These are phyloP conservation scores for Echinometra lucunter DNA, from an alignment of 53 echinoderm and acorn worm species.

Conservation along the genomic window DNA sequence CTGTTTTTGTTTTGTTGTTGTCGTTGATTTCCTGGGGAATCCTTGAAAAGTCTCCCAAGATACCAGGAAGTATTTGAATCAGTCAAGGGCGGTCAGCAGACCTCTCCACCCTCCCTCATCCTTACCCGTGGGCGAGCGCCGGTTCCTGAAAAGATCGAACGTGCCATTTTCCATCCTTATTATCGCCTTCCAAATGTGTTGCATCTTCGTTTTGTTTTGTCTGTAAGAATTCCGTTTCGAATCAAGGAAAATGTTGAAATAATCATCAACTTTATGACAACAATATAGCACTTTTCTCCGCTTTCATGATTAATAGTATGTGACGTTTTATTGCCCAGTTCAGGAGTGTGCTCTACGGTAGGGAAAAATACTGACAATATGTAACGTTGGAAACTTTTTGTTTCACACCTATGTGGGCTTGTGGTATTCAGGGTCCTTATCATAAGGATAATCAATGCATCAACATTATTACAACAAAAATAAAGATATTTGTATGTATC, in stretches of 20 bases:
- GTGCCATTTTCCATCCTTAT: not conserved
- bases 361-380: not conserved
- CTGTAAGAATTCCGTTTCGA: constrained; percentile 2
- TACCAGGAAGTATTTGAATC: constrained; percentile 34
- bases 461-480: not conserved
- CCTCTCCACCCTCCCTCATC: not conserved
- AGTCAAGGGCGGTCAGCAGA: constrained; percentile 48
- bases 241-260: not conserved
- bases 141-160: constrained; percentile 12
- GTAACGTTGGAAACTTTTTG: not conserved
- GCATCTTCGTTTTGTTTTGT: not conserved
- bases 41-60: constrained; percentile 12
- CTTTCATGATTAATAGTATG: no score
- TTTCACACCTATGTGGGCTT: not conserved
- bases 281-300: not conserved
- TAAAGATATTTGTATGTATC: not conserved
- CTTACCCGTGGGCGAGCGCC: not conserved
- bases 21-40: not conserved
- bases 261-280: not conserved
- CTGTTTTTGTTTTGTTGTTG: not conserved
- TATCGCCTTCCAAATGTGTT: not conserved
- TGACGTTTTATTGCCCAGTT: not conserved
- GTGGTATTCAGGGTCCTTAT: not conserved
- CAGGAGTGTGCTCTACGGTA: not conserved
- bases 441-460: not conserved